Conservation (phyloP, 1,140 invertebrate species). For the Triops cancriformis region DNA sequence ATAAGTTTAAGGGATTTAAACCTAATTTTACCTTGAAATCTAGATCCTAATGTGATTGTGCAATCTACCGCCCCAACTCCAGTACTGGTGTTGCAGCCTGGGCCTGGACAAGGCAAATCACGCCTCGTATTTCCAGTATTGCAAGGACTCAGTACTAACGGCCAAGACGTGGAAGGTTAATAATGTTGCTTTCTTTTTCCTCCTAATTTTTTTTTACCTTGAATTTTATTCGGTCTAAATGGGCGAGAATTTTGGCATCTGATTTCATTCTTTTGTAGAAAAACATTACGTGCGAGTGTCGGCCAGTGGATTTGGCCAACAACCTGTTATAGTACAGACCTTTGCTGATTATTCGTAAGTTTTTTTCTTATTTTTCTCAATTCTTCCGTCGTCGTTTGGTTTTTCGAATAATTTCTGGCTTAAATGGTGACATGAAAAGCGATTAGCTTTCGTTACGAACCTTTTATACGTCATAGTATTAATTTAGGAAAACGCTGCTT, state of each 20-base stretch:
- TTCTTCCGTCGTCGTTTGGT: not conserved
- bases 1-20: not conserved
- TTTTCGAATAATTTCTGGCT: too few species aligned
- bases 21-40: not conserved
- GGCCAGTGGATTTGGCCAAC: not conserved
- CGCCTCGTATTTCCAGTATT: not conserved
- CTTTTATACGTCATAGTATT: not conserved
- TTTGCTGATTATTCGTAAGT: constrained; percentile 8
- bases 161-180: constrained; percentile 4
- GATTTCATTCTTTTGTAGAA: not conserved
- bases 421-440: too few species aligned
- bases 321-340: not conserved
- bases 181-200: not conserved
- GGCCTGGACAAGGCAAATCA: not conserved
- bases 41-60: constrained; percentile 21
- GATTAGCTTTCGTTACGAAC: too few species aligned
- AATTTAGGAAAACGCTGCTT: not conserved
- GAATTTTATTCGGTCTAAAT: not conserved
- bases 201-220: not conserved
- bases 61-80: constrained; percentile 24
- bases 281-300: not conserved
- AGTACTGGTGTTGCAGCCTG: constrained; percentile 25
- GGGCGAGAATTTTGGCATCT: not conserved
- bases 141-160: not conserved
- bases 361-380: not conserved